A percentile compares a stretch with the other conserved stretches of the same genome.
Evolutionary conservation across 2,888 invertebrate species (phyloP).

Genomic region (Diaperis boleti): DNA sequence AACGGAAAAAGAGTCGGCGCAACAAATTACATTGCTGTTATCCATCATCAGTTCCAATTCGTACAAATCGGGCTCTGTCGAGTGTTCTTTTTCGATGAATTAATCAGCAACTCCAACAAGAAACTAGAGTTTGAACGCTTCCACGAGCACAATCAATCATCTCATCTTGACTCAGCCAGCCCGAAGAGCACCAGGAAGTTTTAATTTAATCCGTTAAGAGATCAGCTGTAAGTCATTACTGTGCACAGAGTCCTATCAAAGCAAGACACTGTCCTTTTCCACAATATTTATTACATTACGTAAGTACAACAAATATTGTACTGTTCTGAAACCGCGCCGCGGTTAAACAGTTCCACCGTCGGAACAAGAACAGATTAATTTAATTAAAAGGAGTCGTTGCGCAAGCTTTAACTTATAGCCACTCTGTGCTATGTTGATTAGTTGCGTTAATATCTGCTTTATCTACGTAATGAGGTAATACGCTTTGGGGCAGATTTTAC

Average conservation of each 20-base stretch:
- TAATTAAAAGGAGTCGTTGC: slow-evolving; percentile 16
- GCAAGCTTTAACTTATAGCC: slow-evolving; percentile 3
- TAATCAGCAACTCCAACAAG: slow-evolving; percentile 10
- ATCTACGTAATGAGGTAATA: slow-evolving; percentile 16
- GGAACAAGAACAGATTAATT: slow-evolving; percentile 13
- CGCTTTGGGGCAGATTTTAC: too few relatives aligned
- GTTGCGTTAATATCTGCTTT: slow-evolving; percentile 9
- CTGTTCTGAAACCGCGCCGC: background rate
- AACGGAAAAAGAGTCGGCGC: background rate
- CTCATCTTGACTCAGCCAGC: slow-evolving; percentile 42
- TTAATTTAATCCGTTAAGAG: slow-evolving; percentile 54
- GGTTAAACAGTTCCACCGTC: slow-evolving; percentile 6
- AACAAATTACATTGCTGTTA: background rate
- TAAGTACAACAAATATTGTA: slow-evolving; percentile 14
- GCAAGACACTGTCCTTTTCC: slow-evolving; percentile 31
- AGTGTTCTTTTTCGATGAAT: slow-evolving; percentile 12
- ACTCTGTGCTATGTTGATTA: slow-evolving; percentile 5
- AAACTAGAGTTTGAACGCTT: slow-evolving; percentile 22
- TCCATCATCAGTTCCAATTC: background rate
- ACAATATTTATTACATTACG: slow-evolving; percentile 35
- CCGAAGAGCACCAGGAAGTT: slow-evolving; percentile 49
- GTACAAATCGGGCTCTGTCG: background rate
- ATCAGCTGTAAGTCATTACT: slow-evolving; percentile 49
- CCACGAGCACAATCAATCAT: slow-evolving; percentile 48
- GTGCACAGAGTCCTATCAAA: slow-evolving; percentile 45